Percentiles rank a stretch among this genome's conserved stretches.
Evolutionary conservation across 2,888 invertebrate species (phyloP).

Genomic region (Nycteola revayana): DNA sequence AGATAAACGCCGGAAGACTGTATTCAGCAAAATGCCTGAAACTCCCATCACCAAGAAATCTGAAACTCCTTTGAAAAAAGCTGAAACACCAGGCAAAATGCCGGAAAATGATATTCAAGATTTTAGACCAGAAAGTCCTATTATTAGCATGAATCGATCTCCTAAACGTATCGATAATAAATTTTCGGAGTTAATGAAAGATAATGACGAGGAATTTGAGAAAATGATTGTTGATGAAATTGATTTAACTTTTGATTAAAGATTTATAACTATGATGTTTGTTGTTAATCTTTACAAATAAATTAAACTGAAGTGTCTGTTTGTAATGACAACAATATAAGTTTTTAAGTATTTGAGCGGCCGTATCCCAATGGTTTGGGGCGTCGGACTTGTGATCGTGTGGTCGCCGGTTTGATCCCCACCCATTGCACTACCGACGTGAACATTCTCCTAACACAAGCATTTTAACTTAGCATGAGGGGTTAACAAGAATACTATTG

Average conservation of each 20-base stretch:
- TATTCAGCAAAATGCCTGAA: constrained; percentile 13
- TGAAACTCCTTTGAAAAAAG: neutral
- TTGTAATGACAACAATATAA: too few relatives aligned
- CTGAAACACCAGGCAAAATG: neutral
- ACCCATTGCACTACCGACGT: too few relatives aligned
- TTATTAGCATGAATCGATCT: neutral
- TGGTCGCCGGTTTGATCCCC: too few relatives aligned
- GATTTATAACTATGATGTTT: too few relatives aligned
- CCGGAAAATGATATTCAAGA: neutral
- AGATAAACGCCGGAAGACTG: constrained; percentile 51
- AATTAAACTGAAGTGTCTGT: too few relatives aligned
- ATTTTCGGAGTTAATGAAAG: neutral
- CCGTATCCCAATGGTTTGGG: too few relatives aligned
- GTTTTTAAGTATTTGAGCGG: too few relatives aligned
- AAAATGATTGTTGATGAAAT: constrained; percentile 39
- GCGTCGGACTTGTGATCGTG: too few relatives aligned
- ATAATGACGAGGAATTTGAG: constrained; percentile 2
- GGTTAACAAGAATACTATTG: too few relatives aligned
- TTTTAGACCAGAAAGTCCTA: neutral
- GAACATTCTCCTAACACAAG: too few relatives aligned
- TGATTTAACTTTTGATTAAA: constrained; percentile 58
- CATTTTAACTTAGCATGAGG: too few relatives aligned
- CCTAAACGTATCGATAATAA: neutral
- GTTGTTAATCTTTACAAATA: neutral
- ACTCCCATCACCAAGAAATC: constrained; percentile 4